Conservation (phyloP, 1,140 invertebrate genomes). For the Popillia japonica region DNA sequence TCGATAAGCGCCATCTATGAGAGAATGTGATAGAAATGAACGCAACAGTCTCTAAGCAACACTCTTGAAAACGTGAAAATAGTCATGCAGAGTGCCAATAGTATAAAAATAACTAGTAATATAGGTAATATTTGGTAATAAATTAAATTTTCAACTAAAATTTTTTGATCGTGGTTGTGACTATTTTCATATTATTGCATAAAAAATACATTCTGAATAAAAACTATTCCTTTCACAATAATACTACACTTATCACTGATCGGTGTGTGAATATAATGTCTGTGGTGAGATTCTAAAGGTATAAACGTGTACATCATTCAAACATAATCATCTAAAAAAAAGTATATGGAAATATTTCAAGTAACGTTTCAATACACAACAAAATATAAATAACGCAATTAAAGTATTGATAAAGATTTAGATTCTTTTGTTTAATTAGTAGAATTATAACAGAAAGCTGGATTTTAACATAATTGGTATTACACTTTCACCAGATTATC, state of each 20-base stretch:
- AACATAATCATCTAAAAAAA: no score
- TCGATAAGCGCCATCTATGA: constrained; percentile 3
- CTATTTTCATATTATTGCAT: constrained; percentile 10
- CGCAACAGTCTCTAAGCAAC: constrained; percentile 24
- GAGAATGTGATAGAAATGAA: constrained; percentile 5
- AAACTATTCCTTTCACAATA: background rate
- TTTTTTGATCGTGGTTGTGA: background rate
- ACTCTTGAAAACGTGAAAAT: constrained; percentile 27
- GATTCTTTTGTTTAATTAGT: no score
- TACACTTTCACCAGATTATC: no score
- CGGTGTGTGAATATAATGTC: background rate
- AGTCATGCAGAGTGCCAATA: constrained; percentile 25
- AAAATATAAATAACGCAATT: no score
- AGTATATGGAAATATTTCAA: no score
- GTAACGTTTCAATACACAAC: no score
- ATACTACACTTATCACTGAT: background rate
- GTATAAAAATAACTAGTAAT: background rate
- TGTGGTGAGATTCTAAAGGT: background rate
- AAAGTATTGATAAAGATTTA: no score
- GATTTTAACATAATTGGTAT: no score
- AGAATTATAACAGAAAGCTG: no score
- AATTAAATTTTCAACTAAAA: background rate
- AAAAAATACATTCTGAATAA: constrained; percentile 7
- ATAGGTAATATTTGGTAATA: background rate
- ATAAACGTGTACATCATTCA: no score